Evolutionary conservation across 2,797 vertebrate genomes (phyloP).

Genomic region (Hipposideros larvatus): DNA sequence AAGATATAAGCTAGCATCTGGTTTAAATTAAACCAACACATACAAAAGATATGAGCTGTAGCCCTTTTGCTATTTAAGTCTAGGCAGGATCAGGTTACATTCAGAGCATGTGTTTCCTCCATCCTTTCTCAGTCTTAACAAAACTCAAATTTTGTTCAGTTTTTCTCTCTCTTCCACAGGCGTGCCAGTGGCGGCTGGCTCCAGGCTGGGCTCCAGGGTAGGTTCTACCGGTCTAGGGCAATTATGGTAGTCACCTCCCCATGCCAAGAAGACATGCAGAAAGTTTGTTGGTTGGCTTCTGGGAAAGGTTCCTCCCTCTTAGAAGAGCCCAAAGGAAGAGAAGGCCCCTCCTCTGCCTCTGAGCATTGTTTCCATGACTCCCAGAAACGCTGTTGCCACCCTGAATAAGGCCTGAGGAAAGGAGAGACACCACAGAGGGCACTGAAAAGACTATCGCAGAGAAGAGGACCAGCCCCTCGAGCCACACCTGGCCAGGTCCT

Average conservation of each 20-base stretch:
- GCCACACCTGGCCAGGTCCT: not conserved
- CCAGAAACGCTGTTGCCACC: not conserved
- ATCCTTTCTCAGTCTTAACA: conserved; percentile 45
- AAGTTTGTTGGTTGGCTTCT: not conserved
- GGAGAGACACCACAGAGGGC: not conserved
- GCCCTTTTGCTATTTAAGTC: conserved; percentile 45
- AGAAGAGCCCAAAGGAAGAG: not conserved
- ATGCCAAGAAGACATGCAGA: not conserved
- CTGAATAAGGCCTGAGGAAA: not conserved
- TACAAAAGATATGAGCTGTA: conserved; percentile 46
- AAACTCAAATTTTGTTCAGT: conserved; percentile 21
- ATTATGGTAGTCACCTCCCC: not conserved
- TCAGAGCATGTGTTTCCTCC: conserved; percentile 3
- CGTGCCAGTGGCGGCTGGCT: not conserved
- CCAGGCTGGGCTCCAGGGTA: not conserved
- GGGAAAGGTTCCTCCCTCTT: not conserved
- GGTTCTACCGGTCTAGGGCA: not conserved
- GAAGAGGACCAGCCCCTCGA: not conserved
- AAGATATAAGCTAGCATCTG: conserved; percentile 67
- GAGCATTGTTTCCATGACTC: not conserved
- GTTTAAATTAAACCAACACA: conserved; percentile 75
- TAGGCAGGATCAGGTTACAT: conserved; percentile 57
- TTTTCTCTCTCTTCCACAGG: not conserved
- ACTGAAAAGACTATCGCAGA: not conserved
- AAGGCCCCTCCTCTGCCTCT: not conserved